Evolutionary conservation across 2,888 invertebrate genomes (phyloP), one percentile per base, ranked within the genome.

Genomic region (Dynastes hyllus): DNA sequence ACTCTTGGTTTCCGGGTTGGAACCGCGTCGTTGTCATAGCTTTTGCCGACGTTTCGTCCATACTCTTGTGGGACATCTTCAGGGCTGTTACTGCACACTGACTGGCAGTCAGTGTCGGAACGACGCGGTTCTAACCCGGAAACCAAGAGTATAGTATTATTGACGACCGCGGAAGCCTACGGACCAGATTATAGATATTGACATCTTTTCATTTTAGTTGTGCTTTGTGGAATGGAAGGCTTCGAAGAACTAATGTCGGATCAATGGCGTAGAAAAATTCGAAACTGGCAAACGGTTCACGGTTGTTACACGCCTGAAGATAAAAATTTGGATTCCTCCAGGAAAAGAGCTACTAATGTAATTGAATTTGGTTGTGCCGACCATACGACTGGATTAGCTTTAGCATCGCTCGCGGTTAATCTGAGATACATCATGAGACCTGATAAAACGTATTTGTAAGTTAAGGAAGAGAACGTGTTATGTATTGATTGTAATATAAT

Each of bases 221-320:
- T 88, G 27, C 81, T 91, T 8, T 91, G 91, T 81, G 90, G 90
- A 0, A 87, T 89, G 83, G 89, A 90, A 83, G 91, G 91, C 13
- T 90, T 87, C 81, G 80, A 85, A 0, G 90, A 91, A 79, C 90
- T 91, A 83, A 81, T 88, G 1, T 83, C 84, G 22, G 78, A 82
- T 4, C 85, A 84, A 66, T 90, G 89, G 86, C 84, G 87, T 22
- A 81, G 85, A 9, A 80, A 86, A 70, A 86, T 90, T 27, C 78
- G 89, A 5, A 83, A 83, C 9, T 90, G 90, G 90, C 88, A 89
- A 80, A 86, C 86, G 61, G 77, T 83, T 0, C 82, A 85, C 51
- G 90, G 90, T 1, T 90, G 90, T 81, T 90, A 85, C 78, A 86
- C 84, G 32, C 69, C 58, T 13, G 22, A 82, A 77, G 67, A 77